These are phyloP conservation scores for Cossypha heuglini DNA, from an alignment of 2,797 vertebrate genomes.

Conservation along the genomic window DNA sequence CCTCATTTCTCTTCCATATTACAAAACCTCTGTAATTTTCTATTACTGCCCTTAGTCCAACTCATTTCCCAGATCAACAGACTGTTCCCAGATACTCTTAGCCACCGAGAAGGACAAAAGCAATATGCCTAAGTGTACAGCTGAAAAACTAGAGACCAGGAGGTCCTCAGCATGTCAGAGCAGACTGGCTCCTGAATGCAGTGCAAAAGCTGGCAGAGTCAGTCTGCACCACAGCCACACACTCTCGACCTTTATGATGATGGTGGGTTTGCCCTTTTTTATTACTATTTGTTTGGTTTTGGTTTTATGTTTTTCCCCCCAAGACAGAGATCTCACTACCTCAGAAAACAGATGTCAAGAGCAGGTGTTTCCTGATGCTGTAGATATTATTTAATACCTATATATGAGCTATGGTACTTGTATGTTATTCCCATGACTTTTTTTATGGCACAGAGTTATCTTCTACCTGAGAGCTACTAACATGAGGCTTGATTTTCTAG, in stretches of 20 bases:
- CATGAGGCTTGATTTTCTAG: not conserved
- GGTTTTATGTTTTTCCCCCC: rapidly evolving
- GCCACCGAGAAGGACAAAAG: not conserved
- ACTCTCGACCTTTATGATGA: not conserved
- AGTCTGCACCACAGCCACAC: not conserved
- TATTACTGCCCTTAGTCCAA: not conserved
- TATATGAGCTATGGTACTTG: not conserved
- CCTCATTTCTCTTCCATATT: not conserved
- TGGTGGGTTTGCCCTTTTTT: not conserved
- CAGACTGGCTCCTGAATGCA: not conserved
- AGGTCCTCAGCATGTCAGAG: not conserved
- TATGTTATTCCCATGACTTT: not conserved
- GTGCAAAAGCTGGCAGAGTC: not conserved
- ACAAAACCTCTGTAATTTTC: not conserved
- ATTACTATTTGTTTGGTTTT: not conserved
- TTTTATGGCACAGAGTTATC: not conserved
- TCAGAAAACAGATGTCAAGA: not conserved
- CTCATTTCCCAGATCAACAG: not conserved
- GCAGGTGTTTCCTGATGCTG: not conserved
- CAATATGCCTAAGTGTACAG: not conserved
- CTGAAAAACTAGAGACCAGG: not conserved
- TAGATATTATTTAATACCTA: not conserved
- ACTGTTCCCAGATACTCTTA: not conserved
- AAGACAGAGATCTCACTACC: not conserved
- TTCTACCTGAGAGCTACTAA: not conserved